phyloP scores from a whole-genome alignment of 2,797 vertebrate species.

The Gymnothorax reevesii region DNA sequence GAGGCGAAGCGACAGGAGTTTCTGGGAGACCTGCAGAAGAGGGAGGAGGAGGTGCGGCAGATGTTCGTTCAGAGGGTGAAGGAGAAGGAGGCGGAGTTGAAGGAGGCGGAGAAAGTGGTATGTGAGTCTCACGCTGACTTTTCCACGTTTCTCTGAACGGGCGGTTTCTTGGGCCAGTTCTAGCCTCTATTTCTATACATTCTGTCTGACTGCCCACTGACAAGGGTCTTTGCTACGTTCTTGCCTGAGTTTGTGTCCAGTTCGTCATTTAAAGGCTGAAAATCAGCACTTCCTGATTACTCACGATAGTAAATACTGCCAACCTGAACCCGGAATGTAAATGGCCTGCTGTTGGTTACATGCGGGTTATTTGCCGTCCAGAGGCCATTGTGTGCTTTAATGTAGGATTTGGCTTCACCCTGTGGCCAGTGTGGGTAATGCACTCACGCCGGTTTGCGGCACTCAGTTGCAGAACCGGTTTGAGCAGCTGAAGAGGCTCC shows the following conservation, averaged over 20 bases:
- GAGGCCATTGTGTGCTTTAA: background rate
- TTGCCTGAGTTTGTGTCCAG: background rate
- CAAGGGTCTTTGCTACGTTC: background rate
- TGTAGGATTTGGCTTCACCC: constrained; percentile 47
- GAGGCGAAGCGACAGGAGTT: constrained; percentile 88
- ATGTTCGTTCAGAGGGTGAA: constrained; percentile 87
- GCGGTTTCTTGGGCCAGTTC: background rate
- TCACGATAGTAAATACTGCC: background rate
- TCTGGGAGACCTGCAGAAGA: constrained; percentile 81
- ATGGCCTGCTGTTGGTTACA: too few relatives aligned
- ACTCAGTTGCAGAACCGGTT: constrained; percentile 82
- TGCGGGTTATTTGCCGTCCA: too few relatives aligned
- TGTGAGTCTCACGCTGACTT: background rate
- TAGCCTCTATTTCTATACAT: background rate
- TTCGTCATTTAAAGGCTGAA: background rate
- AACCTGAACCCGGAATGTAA: background rate
- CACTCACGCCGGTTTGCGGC: constrained; percentile 16
- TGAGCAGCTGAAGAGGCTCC: constrained; percentile 80
- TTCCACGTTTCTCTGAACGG: background rate
- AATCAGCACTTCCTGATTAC: background rate
- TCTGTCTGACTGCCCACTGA: background rate
- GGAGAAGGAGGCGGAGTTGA: constrained; percentile 85
- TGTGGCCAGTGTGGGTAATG: constrained; percentile 41
- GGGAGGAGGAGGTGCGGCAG: constrained; percentile 90
- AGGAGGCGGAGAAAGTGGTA: constrained; percentile 87